Conservation (phyloP, 2,888 invertebrate species). For the Zygothrica quintamaculata region DNA sequence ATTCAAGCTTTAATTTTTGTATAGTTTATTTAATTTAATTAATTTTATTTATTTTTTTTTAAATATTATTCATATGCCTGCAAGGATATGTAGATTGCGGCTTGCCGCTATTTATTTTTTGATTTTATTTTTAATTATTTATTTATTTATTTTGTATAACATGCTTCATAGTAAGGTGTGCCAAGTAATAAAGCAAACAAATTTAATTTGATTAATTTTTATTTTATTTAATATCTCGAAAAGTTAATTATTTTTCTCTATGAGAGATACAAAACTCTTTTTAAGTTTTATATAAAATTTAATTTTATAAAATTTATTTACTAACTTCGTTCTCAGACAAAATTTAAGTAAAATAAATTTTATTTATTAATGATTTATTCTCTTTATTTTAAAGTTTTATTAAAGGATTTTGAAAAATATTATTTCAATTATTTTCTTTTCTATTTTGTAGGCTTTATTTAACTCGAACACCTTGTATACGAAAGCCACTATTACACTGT, state of each 20-base stretch:
- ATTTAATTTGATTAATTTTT: not conserved
- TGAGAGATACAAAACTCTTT: no score
- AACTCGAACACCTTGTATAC: not conserved
- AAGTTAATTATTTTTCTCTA: no score
- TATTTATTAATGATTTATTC: no score
- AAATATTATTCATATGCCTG: no score
- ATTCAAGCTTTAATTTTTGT: no score
- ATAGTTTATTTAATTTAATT: not conserved
- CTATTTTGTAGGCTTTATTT: not conserved
- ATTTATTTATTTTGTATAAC: constrained; percentile 8
- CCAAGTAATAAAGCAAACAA: no score
- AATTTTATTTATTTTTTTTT: not conserved
- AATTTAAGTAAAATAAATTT: no score
- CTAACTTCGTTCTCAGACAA: no score
- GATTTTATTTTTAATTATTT: not conserved
- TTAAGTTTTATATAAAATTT: no score
- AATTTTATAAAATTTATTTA: no score
- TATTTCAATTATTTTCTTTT: constrained; percentile 21
- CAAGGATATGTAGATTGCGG: constrained; percentile 29
- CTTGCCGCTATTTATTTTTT: constrained; percentile 6
- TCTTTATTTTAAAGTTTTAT: no score
- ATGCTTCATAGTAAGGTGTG: constrained; percentile 32
- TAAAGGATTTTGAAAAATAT: constrained; percentile 23
- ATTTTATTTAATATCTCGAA: constrained; percentile 3
- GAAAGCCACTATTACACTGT: constrained; percentile 55